A percentile compares a stretch with the other conserved stretches of the same genome.
These are phyloP conservation scores for Nasonia longicornis DNA, from an alignment of 1,140 invertebrate genomes.

Conservation along the genomic window DNA sequence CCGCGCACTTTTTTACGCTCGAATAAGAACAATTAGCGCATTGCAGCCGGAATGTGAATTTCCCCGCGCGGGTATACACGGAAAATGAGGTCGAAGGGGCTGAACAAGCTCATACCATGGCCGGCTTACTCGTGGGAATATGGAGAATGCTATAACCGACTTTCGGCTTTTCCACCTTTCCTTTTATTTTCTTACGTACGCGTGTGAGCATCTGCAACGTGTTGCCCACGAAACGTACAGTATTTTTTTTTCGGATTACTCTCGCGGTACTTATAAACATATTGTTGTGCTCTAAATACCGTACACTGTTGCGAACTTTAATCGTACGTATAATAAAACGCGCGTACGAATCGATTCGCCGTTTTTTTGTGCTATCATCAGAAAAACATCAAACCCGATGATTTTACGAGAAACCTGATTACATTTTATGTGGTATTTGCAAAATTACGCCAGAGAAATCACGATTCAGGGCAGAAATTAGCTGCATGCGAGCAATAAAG, in stretches of 20 bases:
- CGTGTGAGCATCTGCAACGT: not conserved
- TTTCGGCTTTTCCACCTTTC: not conserved
- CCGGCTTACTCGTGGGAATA: slow-evolving; percentile 14
- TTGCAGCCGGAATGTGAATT: slow-evolving; percentile 1
- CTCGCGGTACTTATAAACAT: too few species aligned
- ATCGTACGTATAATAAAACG: too few species aligned
- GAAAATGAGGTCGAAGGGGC: slow-evolving; percentile 30
- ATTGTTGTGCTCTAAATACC: too few species aligned
- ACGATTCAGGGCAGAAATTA: too few species aligned
- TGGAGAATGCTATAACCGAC: not conserved
- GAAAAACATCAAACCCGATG: too few species aligned
- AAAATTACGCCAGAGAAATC: too few species aligned
- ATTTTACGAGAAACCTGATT: too few species aligned
- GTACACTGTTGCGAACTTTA: too few species aligned
- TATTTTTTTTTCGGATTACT: not conserved
- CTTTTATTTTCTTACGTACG: not conserved
- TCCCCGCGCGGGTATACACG: not conserved
- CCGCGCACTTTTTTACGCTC: not conserved
- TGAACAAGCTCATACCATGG: slow-evolving; percentile 4
- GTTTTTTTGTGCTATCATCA: too few species aligned
- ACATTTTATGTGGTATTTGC: too few species aligned
- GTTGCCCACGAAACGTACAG: not conserved
- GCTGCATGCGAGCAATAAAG: too few species aligned
- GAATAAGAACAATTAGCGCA: slow-evolving; percentile 20
- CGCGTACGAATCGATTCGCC: too few species aligned